Percentiles rank a stretch among this genome's conserved stretches.
These are phyloP conservation scores for Prunella himalayana DNA, from an alignment of 2,113 vertebrate genomes.

Conservation along the genomic window DNA sequence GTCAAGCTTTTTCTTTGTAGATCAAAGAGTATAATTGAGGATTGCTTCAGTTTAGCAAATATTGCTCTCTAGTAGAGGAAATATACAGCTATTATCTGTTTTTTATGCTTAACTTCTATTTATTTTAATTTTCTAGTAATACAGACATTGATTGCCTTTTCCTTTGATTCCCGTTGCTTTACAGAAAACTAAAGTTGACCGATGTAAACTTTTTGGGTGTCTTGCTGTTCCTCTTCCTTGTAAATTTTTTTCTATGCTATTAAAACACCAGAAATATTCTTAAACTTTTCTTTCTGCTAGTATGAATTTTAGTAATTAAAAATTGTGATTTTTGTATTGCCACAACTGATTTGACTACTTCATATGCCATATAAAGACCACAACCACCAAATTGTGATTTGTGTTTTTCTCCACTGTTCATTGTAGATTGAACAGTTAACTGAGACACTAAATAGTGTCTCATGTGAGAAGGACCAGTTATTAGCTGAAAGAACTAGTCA, in stretches of 20 bases:
- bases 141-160: neutral
- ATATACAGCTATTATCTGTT: neutral
- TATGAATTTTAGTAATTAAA: neutral
- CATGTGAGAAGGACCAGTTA: slow-evolving; percentile 27
- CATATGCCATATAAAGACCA: neutral
- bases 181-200: neutral
- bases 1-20: neutral
- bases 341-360: neutral
- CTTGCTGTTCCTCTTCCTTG: neutral
- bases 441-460: neutral
- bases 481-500: slow-evolving; percentile 6
- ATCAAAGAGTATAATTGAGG: neutral
- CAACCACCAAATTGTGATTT: neutral
- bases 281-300: neutral
- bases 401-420: neutral
- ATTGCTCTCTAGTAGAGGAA: neutral
- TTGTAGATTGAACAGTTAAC: slow-evolving; percentile 35
- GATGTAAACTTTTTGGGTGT: neutral
- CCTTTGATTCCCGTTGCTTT: neutral
- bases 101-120: neutral
- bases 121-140: neutral
- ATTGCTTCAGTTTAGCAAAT: neutral
- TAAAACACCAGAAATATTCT: neutral
- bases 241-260: neutral
- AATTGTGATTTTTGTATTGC: neutral